Conservation (phyloP, 2,797 vertebrate genomes). For the Chelonia mydas region DNA sequence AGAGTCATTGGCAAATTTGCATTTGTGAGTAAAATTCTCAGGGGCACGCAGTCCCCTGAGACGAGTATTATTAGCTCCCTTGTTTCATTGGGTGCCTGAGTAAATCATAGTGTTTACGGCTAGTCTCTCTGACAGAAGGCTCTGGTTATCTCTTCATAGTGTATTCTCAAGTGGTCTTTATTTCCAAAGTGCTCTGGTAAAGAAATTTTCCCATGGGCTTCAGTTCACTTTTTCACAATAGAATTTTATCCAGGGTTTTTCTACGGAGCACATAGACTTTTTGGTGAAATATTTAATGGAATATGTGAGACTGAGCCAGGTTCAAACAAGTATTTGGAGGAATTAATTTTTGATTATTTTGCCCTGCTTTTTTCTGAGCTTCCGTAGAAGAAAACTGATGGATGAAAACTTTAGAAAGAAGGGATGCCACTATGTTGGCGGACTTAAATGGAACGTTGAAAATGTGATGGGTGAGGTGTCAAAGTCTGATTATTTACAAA, state of each 20-base stretch:
- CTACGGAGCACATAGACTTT: not conserved
- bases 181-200: constrained; percentile 68
- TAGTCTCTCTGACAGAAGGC: constrained; percentile 59
- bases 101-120: constrained; percentile 69
- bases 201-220: constrained; percentile 64
- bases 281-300: not conserved
- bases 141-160: constrained; percentile 70
- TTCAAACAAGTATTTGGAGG: not conserved
- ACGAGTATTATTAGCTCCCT: constrained; percentile 67
- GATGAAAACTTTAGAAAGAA: not conserved
- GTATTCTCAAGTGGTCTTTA: constrained; percentile 69
- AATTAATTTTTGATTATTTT: not conserved
- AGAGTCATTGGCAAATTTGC: constrained; percentile 12
- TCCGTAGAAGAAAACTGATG: constrained; percentile 16
- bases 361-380: constrained; percentile 19
- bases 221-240: constrained; percentile 59
- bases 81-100: constrained; percentile 76
- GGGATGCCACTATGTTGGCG: not conserved
- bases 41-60: constrained; percentile 35
- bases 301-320: not conserved
- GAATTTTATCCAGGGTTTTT: constrained; percentile 60
- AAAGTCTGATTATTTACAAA: constrained; percentile 50
- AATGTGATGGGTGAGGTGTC: constrained; percentile 45
- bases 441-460: constrained; percentile 27
- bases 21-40: constrained; percentile 54